Evolutionary conservation across 2,113 vertebrate genomes (phyloP).

Genomic region (Leptosomus discolor): DNA sequence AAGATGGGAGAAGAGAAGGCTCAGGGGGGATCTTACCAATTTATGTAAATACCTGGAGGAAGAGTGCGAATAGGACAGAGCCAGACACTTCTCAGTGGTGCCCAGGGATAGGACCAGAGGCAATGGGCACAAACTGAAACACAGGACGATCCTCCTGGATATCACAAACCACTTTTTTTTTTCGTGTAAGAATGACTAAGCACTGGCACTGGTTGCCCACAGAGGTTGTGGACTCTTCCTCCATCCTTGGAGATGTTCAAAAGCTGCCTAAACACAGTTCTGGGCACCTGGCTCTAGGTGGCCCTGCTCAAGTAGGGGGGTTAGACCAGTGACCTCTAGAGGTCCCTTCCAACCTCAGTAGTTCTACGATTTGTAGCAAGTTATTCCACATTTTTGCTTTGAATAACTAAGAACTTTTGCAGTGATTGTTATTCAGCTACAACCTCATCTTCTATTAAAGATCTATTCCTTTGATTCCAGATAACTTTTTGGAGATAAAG

Average conservation of each 20-base stretch:
- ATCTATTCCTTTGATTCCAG: neutral
- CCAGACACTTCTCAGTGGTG: neutral
- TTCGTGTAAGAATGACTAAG: neutral
- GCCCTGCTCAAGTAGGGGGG: fast-evolving
- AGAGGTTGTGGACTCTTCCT: neutral
- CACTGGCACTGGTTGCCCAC: neutral
- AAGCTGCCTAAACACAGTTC: fast-evolving
- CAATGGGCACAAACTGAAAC: neutral
- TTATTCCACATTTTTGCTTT: neutral
- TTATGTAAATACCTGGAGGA: neutral
- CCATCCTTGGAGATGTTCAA: neutral
- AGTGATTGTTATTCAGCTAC: neutral
- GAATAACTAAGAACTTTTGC: neutral
- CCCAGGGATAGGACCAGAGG: neutral
- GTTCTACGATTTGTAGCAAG: neutral
- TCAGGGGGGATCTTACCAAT: neutral
- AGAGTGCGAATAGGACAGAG: neutral
- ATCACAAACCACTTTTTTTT: neutral
- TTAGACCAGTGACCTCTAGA: neutral
- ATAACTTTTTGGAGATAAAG: neutral
- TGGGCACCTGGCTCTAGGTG: neutral
- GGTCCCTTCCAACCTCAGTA: neutral
- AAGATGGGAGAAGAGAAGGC: neutral
- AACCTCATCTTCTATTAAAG: neutral
- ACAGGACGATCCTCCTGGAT: neutral